Evolutionary conservation across 2,113 vertebrate genomes (phyloP).

Genomic region (Caranx melampygus): DNA sequence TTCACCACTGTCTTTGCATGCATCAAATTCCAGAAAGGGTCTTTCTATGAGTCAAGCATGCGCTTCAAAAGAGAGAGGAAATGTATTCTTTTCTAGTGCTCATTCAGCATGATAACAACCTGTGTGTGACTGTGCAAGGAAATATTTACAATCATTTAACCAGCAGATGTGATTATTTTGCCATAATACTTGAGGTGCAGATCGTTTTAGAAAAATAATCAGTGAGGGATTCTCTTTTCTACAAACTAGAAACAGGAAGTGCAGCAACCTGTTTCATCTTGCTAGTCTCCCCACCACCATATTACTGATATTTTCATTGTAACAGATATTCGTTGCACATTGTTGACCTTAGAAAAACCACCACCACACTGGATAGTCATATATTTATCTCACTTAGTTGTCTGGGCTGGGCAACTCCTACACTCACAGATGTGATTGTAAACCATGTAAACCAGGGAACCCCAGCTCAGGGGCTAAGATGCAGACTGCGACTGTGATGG

Average conservation of each 20-base stretch:
- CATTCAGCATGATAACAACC: background rate
- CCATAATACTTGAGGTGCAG: background rate
- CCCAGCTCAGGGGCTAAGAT: too few relatives aligned
- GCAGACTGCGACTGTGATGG: background rate
- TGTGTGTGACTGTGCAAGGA: constrained; percentile 4
- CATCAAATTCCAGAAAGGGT: background rate
- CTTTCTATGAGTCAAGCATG: background rate
- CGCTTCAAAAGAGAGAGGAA: constrained; percentile 14
- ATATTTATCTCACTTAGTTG: too few relatives aligned
- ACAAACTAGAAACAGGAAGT: constrained; percentile 1
- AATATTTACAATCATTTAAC: background rate
- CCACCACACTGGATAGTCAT: background rate
- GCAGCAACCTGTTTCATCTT: constrained; percentile 6
- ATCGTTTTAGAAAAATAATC: background rate
- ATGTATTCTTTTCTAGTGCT: constrained; percentile 1
- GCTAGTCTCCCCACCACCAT: background rate
- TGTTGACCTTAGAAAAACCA: background rate
- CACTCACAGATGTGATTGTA: background rate
- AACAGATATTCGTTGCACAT: background rate
- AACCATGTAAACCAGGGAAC: background rate
- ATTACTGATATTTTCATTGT: background rate
- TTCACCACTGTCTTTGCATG: background rate
- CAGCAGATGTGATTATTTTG: background rate
- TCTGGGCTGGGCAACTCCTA: background rate
- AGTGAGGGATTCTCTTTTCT: background rate